These are phyloP conservation scores for Scolanthus callimorphus DNA, from an alignment of 92 coral and sea anemone genomes.

Conservation along the genomic window DNA sequence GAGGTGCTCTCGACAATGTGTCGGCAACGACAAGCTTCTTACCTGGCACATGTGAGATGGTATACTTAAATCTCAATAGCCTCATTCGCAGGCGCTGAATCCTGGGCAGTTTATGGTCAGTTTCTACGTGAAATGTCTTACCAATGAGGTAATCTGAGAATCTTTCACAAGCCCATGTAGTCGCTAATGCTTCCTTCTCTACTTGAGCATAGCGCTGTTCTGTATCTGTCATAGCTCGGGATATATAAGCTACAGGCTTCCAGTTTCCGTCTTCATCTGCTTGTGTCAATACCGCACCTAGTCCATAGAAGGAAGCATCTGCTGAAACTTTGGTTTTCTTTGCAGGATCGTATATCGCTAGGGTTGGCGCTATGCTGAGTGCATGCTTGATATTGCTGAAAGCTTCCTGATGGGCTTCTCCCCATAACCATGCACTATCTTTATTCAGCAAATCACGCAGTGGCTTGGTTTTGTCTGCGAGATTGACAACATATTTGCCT, in stretches of 20 bases:
- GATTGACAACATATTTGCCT: slow-evolving; percentile 48
- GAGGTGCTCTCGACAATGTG: slow-evolving; percentile 39
- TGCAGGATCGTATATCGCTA: slow-evolving; percentile 38
- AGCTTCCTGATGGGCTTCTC: slow-evolving; percentile 45
- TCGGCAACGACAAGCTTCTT: slow-evolving; percentile 45
- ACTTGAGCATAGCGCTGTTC: slow-evolving; percentile 17
- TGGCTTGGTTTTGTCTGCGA: slow-evolving; percentile 57
- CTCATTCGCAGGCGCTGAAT: slow-evolving; percentile 35
- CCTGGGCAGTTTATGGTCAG: slow-evolving; percentile 56
- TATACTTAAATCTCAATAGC: slow-evolving; percentile 33
- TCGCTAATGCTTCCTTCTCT: slow-evolving; percentile 21
- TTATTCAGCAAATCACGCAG: slow-evolving; percentile 48
- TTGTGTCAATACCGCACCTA: slow-evolving; percentile 18
- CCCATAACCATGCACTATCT: slow-evolving; percentile 61
- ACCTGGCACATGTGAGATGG: slow-evolving; percentile 55
- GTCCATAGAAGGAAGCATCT: too few relatives aligned
- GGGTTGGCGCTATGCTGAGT: too few relatives aligned
- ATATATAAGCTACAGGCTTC: slow-evolving; percentile 12
- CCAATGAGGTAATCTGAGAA: slow-evolving; percentile 32
- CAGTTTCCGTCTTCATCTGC: not conserved
- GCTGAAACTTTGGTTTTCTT: too few relatives aligned
- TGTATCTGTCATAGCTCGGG: slow-evolving; percentile 6
- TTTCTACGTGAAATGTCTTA: slow-evolving; percentile 28
- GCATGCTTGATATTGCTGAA: too few relatives aligned
- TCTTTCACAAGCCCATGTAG: slow-evolving; percentile 17